A percentile compares a stretch with the other conserved stretches of the same genome.
Evolutionary conservation across 2,888 invertebrate species (phyloP).

Genomic region (Odontocolon sp.): DNA sequence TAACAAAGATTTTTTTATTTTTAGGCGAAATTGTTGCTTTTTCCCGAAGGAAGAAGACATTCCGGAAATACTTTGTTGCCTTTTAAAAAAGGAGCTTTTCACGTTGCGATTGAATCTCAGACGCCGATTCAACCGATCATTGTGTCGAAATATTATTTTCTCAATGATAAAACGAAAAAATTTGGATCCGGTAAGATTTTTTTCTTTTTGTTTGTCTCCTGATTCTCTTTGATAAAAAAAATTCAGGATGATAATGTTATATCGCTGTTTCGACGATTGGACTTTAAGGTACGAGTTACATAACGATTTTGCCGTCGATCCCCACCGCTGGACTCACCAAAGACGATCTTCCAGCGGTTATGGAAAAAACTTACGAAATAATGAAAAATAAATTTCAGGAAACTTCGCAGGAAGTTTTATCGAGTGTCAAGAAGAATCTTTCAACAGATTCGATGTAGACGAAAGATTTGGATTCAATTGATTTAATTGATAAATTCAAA

Average conservation of each 20-base stretch:
- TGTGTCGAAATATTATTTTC: constrained; percentile 91
- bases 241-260: no score
- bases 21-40: constrained; percentile 91
- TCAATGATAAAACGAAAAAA: constrained; percentile 84
- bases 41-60: constrained; percentile 96
- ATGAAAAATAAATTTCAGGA: constrained; percentile 86
- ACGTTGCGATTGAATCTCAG: constrained; percentile 92
- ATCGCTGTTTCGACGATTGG: constrained; percentile 15
- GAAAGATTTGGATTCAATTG: no score
- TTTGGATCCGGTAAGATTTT: constrained; percentile 85
- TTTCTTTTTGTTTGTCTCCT: no score
- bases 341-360: constrained; percentile 85
- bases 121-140: constrained; percentile 95
- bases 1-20: constrained; percentile 64
- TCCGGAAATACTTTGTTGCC: constrained; percentile 89
- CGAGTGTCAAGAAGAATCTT: no score
- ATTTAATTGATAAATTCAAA: no score
- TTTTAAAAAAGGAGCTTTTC: constrained; percentile 98
- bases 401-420: constrained; percentile 82
- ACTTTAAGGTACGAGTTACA: constrained; percentile 85
- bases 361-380: constrained; percentile 85
- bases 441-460: no score
- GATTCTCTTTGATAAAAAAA: no score
- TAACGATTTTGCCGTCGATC: constrained; percentile 88
- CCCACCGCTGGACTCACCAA: constrained; percentile 85